phyloP scores from a whole-genome alignment of 2,888 invertebrate genomes.

The Sialis lutaria region DNA sequence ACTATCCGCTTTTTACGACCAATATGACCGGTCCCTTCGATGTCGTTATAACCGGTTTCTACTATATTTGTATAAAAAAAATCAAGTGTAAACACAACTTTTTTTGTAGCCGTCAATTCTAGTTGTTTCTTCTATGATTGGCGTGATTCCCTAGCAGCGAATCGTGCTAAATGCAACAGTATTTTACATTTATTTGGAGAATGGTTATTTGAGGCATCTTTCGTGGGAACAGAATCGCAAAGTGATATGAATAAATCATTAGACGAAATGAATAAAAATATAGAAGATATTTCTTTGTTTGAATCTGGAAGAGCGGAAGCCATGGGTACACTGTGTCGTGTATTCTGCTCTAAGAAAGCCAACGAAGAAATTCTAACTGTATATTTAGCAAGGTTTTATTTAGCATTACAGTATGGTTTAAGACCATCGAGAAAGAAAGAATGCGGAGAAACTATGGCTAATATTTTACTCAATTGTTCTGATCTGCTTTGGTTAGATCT shows the following conservation, averaged over 20 bases:
- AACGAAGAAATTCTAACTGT: constrained; percentile 84
- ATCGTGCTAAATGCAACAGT: constrained; percentile 84
- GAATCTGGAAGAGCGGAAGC: constrained; percentile 87
- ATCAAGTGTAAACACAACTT: too few relatives aligned
- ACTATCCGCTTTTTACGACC: too few relatives aligned
- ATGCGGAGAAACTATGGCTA: constrained; percentile 66
- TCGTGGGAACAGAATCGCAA: constrained; percentile 56
- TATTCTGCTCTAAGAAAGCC: constrained; percentile 90
- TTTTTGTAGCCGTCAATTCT: too few relatives aligned
- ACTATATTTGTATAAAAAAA: too few relatives aligned
- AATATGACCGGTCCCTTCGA: too few relatives aligned
- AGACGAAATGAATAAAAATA: too few relatives aligned
- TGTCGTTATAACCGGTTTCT: too few relatives aligned
- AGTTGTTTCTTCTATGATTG: constrained; percentile 12
- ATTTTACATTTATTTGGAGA: constrained; percentile 89
- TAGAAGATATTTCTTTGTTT: constrained; percentile 21
- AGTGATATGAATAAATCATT: too few relatives aligned
- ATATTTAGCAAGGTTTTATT: constrained; percentile 86
- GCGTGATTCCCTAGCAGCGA: constrained; percentile 42
- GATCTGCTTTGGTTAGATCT: constrained; percentile 82
- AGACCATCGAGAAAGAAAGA: constrained; percentile 44
- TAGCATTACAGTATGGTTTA: constrained; percentile 78
- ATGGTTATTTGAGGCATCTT: constrained; percentile 92
- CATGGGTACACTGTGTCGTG: constrained; percentile 83
- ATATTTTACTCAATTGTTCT: constrained; percentile 69